Conservation (phyloP, 2,888 invertebrate genomes). For the Galerucella pusilla region DNA sequence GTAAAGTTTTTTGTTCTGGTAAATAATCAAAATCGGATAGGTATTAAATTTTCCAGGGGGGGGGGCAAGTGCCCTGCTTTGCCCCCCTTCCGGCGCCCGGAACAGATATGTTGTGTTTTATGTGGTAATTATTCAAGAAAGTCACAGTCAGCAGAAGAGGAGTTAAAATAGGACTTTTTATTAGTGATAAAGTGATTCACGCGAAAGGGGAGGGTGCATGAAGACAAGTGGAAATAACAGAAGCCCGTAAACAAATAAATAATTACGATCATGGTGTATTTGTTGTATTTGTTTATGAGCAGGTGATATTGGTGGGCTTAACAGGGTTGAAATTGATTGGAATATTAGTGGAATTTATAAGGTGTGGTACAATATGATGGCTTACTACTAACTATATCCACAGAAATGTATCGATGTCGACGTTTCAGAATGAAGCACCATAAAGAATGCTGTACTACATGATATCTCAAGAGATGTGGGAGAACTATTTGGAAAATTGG, state of each 20-base stretch:
- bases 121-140: conserved; percentile 47
- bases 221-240: conserved; percentile 48
- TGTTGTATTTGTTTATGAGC: neutral
- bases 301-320: neutral
- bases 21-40: too few relatives aligned
- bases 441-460: too few relatives aligned
- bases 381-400: too few relatives aligned
- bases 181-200: conserved; percentile 52
- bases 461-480: too few relatives aligned
- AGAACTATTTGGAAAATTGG: too few relatives aligned
- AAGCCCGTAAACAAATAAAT: conserved; percentile 55
- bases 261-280: conserved; percentile 48
- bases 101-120: conserved; percentile 40
- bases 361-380: neutral
- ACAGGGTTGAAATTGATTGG: neutral
- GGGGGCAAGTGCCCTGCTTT: too few relatives aligned
- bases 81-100: neutral
- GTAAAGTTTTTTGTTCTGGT: too few relatives aligned
- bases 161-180: conserved; percentile 54
- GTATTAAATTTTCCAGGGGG: too few relatives aligned
- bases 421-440: too few relatives aligned
- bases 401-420: too few relatives aligned
- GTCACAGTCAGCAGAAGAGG: conserved; percentile 47
- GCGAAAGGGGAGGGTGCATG: conserved; percentile 50
- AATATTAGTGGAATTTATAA: neutral